phyloP scores from a whole-genome alignment of 2,888 invertebrate species.

The Xanthia togata region DNA sequence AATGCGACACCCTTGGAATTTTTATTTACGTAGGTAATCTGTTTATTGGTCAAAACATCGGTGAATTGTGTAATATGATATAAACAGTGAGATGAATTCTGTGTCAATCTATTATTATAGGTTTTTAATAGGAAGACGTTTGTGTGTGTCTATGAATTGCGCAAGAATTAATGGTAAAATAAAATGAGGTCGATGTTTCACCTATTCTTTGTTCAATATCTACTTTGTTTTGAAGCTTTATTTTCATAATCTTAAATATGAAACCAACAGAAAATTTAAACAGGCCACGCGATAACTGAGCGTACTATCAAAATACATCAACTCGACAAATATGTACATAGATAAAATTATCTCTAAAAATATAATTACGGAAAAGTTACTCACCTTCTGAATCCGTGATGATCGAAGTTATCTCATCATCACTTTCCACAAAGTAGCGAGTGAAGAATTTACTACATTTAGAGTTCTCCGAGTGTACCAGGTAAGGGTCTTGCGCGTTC shows the following conservation, averaged over 20 bases:
- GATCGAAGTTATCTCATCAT: constrained; percentile 93
- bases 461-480: constrained; percentile 88
- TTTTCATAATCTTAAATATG: constrained; percentile 4
- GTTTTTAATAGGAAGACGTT: not conserved
- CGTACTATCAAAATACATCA: constrained; percentile 38
- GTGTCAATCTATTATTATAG: not conserved
- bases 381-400: constrained; percentile 93
- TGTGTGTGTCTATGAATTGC: not conserved
- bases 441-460: constrained; percentile 92
- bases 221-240: not conserved
- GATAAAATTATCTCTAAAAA: constrained; percentile 45
- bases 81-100: not conserved
- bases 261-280: constrained; percentile 14
- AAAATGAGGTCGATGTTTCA: not conserved
- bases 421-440: constrained; percentile 92
- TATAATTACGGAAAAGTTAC: constrained; percentile 44
- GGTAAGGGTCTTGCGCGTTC: constrained; percentile 86
- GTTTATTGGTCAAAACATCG: not conserved
- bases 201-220: not conserved
- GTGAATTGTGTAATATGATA: no score
- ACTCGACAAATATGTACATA: constrained; percentile 35
- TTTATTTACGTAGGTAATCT: not conserved
- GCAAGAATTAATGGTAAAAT: not conserved
- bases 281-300: constrained; percentile 33
- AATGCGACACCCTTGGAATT: no score